phyloP scores from a whole-genome alignment of 2,797 vertebrate species.

The Sebastolobus alascanus region DNA sequence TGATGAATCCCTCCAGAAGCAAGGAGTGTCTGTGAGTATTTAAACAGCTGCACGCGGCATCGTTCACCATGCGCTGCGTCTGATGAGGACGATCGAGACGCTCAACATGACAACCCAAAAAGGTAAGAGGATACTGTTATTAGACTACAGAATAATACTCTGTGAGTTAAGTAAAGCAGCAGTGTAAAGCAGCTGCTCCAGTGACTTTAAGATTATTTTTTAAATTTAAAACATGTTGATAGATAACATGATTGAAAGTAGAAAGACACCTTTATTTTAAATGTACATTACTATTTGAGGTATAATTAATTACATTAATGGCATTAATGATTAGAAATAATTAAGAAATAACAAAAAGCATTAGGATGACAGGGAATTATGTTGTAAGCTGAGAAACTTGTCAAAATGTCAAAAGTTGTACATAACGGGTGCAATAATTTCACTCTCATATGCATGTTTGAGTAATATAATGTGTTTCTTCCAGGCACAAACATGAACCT shows the following conservation, averaged over 20 bases:
- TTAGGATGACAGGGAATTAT: no score
- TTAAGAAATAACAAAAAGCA: no score
- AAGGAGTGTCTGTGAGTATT: not conserved
- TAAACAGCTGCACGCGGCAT: not conserved
- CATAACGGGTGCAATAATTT: not conserved
- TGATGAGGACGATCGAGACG: not conserved
- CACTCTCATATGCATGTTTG: not conserved
- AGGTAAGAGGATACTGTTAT: not conserved
- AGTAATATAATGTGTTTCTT: not conserved
- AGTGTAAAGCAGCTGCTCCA: no score
- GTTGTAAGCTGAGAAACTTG: no score
- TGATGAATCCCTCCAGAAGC: fast-evolving
- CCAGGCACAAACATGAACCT: constrained; percentile 17
- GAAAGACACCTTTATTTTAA: not conserved
- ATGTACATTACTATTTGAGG: not conserved
- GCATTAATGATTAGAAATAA: not conserved
- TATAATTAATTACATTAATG: not conserved
- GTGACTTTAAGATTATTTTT: not conserved
- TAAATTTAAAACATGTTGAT: not conserved
- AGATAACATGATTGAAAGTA: not conserved
- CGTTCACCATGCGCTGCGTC: no score
- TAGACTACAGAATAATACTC: not conserved
- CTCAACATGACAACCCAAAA: not conserved
- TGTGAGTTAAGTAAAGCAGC: no score
- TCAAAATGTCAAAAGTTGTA: not conserved